A percentile compares a stretch with the other conserved stretches of the same genome.
These are phyloP conservation scores for Saccostrea cuccullata DNA, from an alignment of 1,140 invertebrate genomes.

Conservation along the genomic window DNA sequence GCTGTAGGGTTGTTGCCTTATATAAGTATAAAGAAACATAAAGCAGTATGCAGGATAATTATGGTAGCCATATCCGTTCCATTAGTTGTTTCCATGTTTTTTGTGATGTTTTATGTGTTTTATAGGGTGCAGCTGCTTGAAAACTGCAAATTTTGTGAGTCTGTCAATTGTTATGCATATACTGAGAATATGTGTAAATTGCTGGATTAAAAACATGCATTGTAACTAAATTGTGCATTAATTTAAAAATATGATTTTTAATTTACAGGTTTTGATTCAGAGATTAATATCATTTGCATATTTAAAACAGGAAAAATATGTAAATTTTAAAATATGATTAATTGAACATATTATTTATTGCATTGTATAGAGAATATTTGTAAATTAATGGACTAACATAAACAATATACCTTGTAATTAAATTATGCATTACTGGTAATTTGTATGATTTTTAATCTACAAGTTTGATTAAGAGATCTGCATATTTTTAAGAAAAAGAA, in stretches of 20 bases:
- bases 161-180: constrained; percentile 68
- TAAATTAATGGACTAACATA: not conserved
- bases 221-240: not conserved
- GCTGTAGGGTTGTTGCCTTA: constrained; percentile 67
- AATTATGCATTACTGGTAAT: not conserved
- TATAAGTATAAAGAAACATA: constrained; percentile 65
- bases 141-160: constrained; percentile 57
- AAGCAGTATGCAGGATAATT: constrained; percentile 44
- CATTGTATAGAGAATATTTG: not conserved
- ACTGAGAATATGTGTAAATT: constrained; percentile 63
- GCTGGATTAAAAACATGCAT: not conserved
- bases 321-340: not conserved
- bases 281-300: too few relatives aligned
- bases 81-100: constrained; percentile 52
- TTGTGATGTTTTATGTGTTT: constrained; percentile 58
- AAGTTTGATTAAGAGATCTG: too few relatives aligned
- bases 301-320: too few relatives aligned
- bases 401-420: not conserved
- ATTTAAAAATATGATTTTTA: not conserved
- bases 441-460: too few relatives aligned
- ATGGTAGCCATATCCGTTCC: constrained; percentile 51
- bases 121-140: constrained; percentile 58
- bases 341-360: not conserved
- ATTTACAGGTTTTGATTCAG: not conserved
- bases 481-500: too few relatives aligned